Evolutionary conservation across 2,113 vertebrate genomes (phyloP).

Genomic region (Nannospalax galili): DNA sequence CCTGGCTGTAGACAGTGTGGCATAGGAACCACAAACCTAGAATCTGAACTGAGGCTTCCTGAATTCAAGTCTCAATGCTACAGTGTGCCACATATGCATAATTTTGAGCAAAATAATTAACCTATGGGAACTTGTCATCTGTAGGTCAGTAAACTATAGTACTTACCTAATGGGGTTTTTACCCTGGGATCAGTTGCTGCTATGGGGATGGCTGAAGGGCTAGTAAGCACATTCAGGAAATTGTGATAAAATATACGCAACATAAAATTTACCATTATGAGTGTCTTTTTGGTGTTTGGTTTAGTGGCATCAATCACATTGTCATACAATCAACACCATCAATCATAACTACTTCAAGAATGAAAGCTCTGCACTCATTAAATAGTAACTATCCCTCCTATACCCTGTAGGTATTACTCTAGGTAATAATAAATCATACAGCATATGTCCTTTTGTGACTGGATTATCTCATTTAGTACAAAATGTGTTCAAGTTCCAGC

Average conservation of each 20-base stretch:
- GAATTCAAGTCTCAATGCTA: not conserved
- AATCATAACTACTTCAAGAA: not conserved
- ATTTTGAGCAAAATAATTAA: slow-evolving; percentile 13
- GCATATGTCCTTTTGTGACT: not conserved
- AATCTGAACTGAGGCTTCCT: not conserved
- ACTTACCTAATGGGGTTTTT: not conserved
- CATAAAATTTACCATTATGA: not conserved
- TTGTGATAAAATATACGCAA: not conserved
- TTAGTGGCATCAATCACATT: not conserved
- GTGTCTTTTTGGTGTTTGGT: not conserved
- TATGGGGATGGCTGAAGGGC: not conserved
- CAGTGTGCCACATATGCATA: not conserved
- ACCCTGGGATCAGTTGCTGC: not conserved
- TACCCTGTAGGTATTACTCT: not conserved
- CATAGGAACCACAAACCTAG: not conserved
- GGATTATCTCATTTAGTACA: not conserved
- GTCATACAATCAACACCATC: not conserved
- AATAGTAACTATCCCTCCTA: not conserved
- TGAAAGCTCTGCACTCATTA: not conserved
- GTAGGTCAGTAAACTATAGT: not conserved
- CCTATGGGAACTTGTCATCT: not conserved
- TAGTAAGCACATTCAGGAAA: not conserved
- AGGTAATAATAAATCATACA: not conserved
- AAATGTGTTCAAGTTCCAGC: not conserved
- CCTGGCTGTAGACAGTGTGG: too few relatives aligned